A percentile compares a stretch with the other conserved stretches of the same genome.
Evolutionary conservation across 2,797 vertebrate species (phyloP).

Genomic region (Thunnus albacares): DNA sequence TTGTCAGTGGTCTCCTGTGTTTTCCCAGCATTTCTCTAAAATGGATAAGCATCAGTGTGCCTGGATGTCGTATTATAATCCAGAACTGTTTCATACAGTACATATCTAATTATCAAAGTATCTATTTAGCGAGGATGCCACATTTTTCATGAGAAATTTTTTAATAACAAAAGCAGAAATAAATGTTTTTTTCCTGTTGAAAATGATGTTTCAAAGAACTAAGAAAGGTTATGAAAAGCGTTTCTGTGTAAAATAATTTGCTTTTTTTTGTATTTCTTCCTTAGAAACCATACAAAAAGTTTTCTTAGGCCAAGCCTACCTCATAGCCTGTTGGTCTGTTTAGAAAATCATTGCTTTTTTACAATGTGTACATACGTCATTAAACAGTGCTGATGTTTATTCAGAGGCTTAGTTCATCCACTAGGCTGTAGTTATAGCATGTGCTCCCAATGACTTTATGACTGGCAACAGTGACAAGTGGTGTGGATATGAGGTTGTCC

Average conservation of each 20-base stretch:
- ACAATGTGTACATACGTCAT: conserved; percentile 88
- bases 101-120: conserved; percentile 88
- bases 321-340: conserved; percentile 63
- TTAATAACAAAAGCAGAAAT: neutral
- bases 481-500: conserved; percentile 71
- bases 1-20: conserved; percentile 56
- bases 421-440: conserved; percentile 46
- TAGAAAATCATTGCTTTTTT: conserved; percentile 85
- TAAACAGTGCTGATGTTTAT: conserved; percentile 90
- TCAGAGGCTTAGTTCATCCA: conserved; percentile 83
- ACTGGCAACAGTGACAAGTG: conserved; percentile 87
- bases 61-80: conserved; percentile 86
- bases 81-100: conserved; percentile 82
- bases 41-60: conserved; percentile 81
- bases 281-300: neutral
- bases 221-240: neutral
- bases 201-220: neutral
- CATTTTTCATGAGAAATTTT: conserved; percentile 2
- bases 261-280: neutral
- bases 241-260: neutral
- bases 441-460: conserved; percentile 89
- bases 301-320: conserved; percentile 22
- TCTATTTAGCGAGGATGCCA: conserved; percentile 74
- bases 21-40: conserved; percentile 75
- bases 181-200: neutral